phyloP scores from a whole-genome alignment of 2,113 vertebrate genomes.

The Mobula hypostoma region DNA sequence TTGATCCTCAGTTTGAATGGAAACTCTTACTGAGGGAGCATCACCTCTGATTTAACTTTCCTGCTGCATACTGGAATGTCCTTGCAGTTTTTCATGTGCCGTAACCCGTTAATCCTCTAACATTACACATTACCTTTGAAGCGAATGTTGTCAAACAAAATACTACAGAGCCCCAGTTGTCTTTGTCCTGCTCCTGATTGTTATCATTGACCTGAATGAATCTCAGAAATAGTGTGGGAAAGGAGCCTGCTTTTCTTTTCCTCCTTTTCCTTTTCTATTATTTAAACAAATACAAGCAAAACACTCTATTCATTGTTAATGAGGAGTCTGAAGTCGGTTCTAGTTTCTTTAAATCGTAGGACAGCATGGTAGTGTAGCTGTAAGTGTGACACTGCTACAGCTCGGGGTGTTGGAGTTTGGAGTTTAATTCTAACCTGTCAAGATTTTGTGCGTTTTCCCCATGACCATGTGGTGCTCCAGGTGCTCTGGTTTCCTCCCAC shows the following conservation, averaged over 20 bases:
- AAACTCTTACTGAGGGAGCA: constrained; percentile 9
- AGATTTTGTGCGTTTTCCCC: no score
- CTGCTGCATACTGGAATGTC: background rate
- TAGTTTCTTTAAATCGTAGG: background rate
- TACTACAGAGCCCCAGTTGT: background rate
- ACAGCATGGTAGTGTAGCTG: no score
- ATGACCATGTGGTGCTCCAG: no score
- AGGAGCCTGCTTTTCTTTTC: constrained; percentile 12
- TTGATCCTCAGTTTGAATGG: background rate
- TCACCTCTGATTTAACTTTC: constrained; percentile 2
- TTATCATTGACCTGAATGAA: constrained; percentile 18
- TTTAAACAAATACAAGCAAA: constrained; percentile 16
- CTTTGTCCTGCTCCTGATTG: constrained; percentile 19
- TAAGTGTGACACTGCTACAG: no score
- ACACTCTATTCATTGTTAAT: constrained; percentile 16
- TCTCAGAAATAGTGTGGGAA: constrained; percentile 8
- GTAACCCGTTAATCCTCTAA: constrained; percentile 14
- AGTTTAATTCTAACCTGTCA: no score
- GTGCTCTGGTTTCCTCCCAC: no score
- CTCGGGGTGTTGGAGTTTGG: no score
- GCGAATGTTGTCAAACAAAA: constrained; percentile 25
- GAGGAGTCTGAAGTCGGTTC: background rate
- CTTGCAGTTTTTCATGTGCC: background rate
- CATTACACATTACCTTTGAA: constrained; percentile 29
- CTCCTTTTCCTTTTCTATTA: background rate